Evolutionary conservation across 2,113 vertebrate species (phyloP).

Genomic region (Megaceryle maxima): DNA sequence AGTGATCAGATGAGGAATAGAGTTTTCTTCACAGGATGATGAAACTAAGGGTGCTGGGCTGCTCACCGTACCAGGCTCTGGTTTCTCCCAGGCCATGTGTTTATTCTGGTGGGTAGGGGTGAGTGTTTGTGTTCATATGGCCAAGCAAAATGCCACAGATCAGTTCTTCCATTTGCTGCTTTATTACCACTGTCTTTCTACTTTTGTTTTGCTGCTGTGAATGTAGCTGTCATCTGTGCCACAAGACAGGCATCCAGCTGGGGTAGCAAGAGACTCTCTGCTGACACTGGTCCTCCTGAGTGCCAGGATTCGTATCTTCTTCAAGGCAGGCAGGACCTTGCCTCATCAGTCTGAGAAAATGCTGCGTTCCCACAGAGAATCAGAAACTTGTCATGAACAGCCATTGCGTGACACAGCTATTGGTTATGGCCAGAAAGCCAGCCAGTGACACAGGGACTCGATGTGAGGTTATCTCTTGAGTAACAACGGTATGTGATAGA

Average conservation of each 20-base stretch:
- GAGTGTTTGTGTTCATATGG: accelerated
- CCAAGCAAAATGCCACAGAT: not conserved
- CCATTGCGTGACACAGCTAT: not conserved
- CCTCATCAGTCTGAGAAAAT: not conserved
- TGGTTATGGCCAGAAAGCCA: not conserved
- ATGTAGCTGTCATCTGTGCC: not conserved
- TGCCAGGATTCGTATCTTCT: not conserved
- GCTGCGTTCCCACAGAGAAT: not conserved
- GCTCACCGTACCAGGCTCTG: not conserved
- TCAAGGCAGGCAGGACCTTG: not conserved
- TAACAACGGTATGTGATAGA: not conserved
- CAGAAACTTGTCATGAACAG: not conserved
- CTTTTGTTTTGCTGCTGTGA: not conserved
- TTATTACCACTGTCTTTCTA: not conserved
- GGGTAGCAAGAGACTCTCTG: not conserved
- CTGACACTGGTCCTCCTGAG: not conserved
- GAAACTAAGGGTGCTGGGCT: not conserved
- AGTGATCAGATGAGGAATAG: not conserved
- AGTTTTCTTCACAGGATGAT: not conserved
- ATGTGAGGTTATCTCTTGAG: not conserved
- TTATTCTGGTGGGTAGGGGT: not conserved
- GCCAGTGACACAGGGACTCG: not conserved
- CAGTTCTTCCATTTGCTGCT: not conserved
- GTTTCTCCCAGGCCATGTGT: accelerated
- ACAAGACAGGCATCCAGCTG: not conserved